These are phyloP conservation scores for Babylonia areolata DNA, from an alignment of 1,140 invertebrate genomes.

Conservation along the genomic window DNA sequence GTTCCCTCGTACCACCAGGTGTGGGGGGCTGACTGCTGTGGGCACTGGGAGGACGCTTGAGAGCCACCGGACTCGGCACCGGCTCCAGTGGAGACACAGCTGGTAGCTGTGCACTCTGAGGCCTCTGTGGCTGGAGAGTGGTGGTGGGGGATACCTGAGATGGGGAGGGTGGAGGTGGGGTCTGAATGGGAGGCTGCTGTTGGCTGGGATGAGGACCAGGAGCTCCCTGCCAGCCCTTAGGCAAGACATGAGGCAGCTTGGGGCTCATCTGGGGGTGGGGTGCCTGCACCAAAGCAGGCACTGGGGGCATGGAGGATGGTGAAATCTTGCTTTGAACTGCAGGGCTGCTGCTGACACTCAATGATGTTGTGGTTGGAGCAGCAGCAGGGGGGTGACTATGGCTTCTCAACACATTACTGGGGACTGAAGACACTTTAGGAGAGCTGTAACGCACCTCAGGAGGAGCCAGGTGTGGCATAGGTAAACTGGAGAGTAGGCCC, in stretches of 20 bases:
- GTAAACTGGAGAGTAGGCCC: not conserved
- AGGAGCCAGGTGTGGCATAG: not conserved
- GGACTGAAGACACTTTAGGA: constrained; percentile 9
- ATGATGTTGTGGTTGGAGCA: constrained; percentile 40
- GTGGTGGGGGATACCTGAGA: constrained; percentile 29
- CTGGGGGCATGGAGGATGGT: constrained; percentile 26
- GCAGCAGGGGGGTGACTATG: constrained; percentile 34
- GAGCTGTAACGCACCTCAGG: constrained; percentile 26
- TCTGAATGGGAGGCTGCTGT: constrained; percentile 18
- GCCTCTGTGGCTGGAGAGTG: constrained; percentile 44
- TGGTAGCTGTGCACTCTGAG: constrained; percentile 43
- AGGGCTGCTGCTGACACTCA: constrained; percentile 32
- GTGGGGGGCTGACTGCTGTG: constrained; percentile 47
- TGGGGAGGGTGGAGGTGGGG: constrained; percentile 2
- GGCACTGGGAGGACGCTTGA: constrained; percentile 59
- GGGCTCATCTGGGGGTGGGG: constrained; percentile 28
- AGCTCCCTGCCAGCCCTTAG: constrained; percentile 19
- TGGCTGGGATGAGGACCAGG: constrained; percentile 12
- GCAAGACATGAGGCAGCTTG: constrained; percentile 3
- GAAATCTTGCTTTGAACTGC: not conserved
- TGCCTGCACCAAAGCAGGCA: constrained; percentile 25
- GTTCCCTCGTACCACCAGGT: constrained; percentile 25
- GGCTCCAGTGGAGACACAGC: constrained; percentile 16
- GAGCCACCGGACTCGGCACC: constrained; percentile 2
- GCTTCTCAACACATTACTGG: constrained; percentile 35